Evolutionary conservation across 2,113 vertebrate species (phyloP), one percentile per base, ranked within the genome.

Genomic region (Sebastes fasciatus): DNA sequence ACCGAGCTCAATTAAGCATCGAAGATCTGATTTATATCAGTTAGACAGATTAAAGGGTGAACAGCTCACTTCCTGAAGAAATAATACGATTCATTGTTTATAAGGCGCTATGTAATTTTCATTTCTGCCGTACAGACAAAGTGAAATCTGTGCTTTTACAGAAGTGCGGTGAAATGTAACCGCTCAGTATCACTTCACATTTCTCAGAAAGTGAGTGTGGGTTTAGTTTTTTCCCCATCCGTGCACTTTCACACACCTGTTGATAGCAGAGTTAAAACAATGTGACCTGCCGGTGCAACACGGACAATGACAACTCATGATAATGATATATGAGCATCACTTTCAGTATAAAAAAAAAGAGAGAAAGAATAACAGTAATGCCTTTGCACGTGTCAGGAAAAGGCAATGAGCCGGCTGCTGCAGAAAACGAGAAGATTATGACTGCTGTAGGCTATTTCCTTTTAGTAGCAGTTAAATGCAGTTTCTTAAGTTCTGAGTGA

Each of bases 21-120:
- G 80, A 61, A 88, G 75, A 77, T 48, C 45, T 71, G 80, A 89
- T 88, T 85, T 80, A 77, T 74, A 77, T 85, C 8, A 82, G 42
- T 81, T 72, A 48, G 54, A 86, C 43, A 60, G 82, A 89, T 88
- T 85, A 86, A 12, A 64, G 71, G 52, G 63, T 16, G 40, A 70
- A 51, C 52, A 66, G 45, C 65, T 62, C 42, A 57, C 67, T 83
- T 85, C 63, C 63, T 60, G 45, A 19, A 49, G 12, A 60, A 68
- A 82, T 70, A 68, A 74, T 71, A 48, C 8, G 81, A 88, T 84
- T 74, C 78, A 82, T 73, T 86, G 80, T 85, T 76, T 26, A n/a
- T 6, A 42, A 60, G 17, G 80, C 51, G 77, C 64, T 63, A 61
- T 80, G 60, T 78, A 46, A 83, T 85, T 79, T 81, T 60, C 75